Evolutionary conservation across 2,888 invertebrate species (phyloP), one percentile per base, ranked within the genome.

Genomic region (Agrochola lota): DNA sequence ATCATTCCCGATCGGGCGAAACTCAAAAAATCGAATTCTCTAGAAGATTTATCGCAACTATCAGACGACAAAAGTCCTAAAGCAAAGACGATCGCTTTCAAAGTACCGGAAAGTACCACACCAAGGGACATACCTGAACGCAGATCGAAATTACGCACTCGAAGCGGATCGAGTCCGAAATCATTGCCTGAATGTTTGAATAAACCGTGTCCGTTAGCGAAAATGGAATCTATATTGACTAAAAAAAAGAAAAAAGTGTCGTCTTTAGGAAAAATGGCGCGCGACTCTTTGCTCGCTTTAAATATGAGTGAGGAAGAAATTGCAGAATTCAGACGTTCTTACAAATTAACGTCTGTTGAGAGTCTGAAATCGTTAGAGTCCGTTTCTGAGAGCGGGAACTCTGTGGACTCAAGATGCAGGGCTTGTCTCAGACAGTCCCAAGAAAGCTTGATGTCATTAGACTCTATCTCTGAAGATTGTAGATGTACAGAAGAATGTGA

Each of bases 261-360:
- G 0, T 96, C 96, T 20, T 72, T 97, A 7, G 97, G 97, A 0
- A 97, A 96, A 87, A 96, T 96, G 86, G 97, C 97, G 12, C 91
- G 94, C 55, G 97, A 97, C 84, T 97, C 97, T 0, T 86, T 97
- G 0, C 84, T 97, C 30, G 97, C 97, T 0, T 81, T 97, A 11
- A 97, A 97, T 81, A 96, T 96, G 95, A 95, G 94, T 20, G 96
- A 96, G 6, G 97, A 97, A 4, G 97, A 97, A 23, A 95, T 96
- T 3, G 95, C 95, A 0, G 96, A 97, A 30, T 95, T 96, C 52
- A 89, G 96, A 57, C 89, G 95, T 1, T 96, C 96, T 0, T 96
- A 96, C 68, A 96, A 96, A 84, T 79, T 96, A 0, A 96, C 97
- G 0, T 97, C 96, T 0, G 95, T 96, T 0, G 97, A 97, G 71